phyloP scores from a whole-genome alignment of 2,113 vertebrate genomes.

The Cyprinus carpio region DNA sequence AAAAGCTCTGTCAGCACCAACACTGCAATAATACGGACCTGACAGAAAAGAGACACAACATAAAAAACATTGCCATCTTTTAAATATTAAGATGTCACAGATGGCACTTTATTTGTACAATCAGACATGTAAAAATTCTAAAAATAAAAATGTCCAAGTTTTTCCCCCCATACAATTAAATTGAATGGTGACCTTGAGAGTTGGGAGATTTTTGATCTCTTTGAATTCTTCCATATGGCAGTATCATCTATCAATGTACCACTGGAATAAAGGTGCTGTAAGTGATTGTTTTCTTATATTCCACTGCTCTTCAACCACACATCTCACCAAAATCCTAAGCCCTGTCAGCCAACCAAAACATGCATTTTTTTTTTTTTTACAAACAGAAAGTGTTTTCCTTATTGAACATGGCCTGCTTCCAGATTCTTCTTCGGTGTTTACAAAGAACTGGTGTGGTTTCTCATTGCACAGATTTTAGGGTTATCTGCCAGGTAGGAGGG shows the following conservation, averaged over 20 bases:
- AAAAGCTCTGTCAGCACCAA: slow-evolving; percentile 81
- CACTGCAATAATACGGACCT: slow-evolving; percentile 89
- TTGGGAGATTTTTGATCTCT: too few species aligned
- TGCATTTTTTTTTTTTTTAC: too few species aligned
- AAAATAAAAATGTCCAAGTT: too few species aligned
- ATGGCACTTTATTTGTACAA: not conserved
- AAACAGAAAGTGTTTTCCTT: not conserved
- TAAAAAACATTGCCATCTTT: not conserved
- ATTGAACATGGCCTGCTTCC: not conserved
- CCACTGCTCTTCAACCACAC: too few species aligned
- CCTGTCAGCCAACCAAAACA: not conserved
- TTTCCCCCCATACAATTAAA: too few species aligned
- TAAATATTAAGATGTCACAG: not conserved
- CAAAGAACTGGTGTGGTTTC: not conserved
- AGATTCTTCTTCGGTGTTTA: too few species aligned
- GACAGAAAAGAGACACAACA: slow-evolving; percentile 17
- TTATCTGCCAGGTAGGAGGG: not conserved
- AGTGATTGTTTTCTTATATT: too few species aligned
- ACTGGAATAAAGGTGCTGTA: too few species aligned
- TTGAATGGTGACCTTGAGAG: too few species aligned
- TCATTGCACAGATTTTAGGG: not conserved
- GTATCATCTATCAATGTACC: too few species aligned
- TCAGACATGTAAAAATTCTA: not conserved
- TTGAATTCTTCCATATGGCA: too few species aligned
- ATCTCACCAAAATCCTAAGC: not conserved